A percentile compares a stretch with the other conserved stretches of the same genome.
Conservation (phyloP, 2,797 vertebrate genomes). For the Smutsia temminckii region DNA sequence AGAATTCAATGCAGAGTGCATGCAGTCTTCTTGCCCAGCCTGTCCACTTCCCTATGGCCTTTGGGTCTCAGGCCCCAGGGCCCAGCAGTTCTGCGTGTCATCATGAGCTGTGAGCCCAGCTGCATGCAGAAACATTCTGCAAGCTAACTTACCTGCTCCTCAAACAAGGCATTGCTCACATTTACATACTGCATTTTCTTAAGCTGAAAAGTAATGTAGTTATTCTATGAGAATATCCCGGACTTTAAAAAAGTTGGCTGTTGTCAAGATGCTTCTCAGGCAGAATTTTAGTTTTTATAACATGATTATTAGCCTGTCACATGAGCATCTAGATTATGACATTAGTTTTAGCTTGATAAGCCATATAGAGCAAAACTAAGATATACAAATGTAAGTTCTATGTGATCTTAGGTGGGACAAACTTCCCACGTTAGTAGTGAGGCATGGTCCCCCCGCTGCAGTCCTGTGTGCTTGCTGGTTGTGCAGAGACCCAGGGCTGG, state of each 20-base stretch:
- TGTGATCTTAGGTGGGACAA: not conserved
- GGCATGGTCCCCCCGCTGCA: not conserved
- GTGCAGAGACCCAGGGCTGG: too few species aligned
- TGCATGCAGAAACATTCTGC: too few species aligned
- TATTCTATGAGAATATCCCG: not conserved
- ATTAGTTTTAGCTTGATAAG: not conserved
- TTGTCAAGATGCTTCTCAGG: not conserved
- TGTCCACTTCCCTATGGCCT: not conserved
- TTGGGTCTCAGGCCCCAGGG: not conserved
- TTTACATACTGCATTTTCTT: not conserved
- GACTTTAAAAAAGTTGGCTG: not conserved
- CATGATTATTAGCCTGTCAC: not conserved
- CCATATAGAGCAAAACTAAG: not conserved
- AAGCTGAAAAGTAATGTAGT: not conserved
- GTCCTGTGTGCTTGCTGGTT: not conserved
- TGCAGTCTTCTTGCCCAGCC: not conserved
- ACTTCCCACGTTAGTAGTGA: not conserved
- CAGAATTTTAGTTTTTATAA: conserved; percentile 13
- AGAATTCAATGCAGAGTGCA: not conserved
- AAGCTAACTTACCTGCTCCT: too few species aligned
- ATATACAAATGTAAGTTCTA: not conserved
- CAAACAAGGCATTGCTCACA: too few species aligned
- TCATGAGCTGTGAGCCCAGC: too few species aligned
- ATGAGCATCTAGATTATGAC: not conserved
- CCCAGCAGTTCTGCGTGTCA: too few species aligned